Evolutionary conservation across 1,140 invertebrate species (phyloP), one percentile per base, ranked within the genome.

Genomic region (Colletes latitarsis): DNA sequence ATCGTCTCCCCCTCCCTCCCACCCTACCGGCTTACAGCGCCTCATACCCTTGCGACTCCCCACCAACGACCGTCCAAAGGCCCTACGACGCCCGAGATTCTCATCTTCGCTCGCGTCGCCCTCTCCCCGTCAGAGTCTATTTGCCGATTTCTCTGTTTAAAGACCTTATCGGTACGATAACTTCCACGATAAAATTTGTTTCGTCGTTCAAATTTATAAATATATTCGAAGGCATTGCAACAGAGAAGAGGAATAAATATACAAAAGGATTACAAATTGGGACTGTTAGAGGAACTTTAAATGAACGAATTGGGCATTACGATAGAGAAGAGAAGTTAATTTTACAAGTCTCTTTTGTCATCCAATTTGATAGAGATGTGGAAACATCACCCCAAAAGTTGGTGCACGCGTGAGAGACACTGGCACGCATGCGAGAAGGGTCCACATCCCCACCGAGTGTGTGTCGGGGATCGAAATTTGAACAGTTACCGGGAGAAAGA

Each of bases 401-500:
- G 14, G 41, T 21, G 55, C 4, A 19, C 69, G 82, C 41, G 81
- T 91, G 91, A 92, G 90, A 92, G 74, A 87, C 87, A 92, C 89
- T 91, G 89, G 70, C 72, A 49, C 41, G 58, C 76, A 66, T 72
- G 82, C 66, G 75, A 82, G 68, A 85, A 89, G 88, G 89, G 87
- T 90, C 88, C 80, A 70, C 74, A 86, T 87, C 87, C 85, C 83
- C 89, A 88, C 87, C 83, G 83, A 76, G 81, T 64, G 71, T 77
- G 82, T 88, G 79, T 84, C 84, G 83, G 77, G 84, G 82, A 91
- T 90, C 90, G 90, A 93, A 93, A 93, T 92, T 92, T 90, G 90
- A 92, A 93, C 91, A 93, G 92, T 92, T 93, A 92, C 89, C 88
- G 89, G 84, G 87, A 89, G 89, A 88, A 90, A 90, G 83, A 92